Conservation (phyloP, 2,113 vertebrate species). For the Pleuronectes platessa region DNA sequence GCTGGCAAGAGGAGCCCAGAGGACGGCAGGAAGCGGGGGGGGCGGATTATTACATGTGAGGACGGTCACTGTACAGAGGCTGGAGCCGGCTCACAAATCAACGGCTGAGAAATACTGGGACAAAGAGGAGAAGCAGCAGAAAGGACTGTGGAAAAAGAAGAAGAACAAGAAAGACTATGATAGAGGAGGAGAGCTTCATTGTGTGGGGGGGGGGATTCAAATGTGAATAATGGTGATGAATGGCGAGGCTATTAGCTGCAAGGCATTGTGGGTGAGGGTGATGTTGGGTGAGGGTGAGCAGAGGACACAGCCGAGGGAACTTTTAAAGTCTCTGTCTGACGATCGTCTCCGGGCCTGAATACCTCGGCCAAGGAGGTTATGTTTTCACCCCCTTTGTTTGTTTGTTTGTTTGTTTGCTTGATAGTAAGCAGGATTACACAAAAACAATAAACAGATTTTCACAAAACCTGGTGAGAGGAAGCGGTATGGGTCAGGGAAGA, state of each 20-base stretch:
- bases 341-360: conserved; percentile 6
- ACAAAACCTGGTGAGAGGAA: no score
- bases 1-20: conserved; percentile 33
- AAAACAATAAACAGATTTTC: no score
- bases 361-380: no score
- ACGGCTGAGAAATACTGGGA: conserved; percentile 16
- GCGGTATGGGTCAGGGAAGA: no score
- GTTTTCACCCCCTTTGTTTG: no score
- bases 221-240: conserved; percentile 50
- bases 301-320: conserved; percentile 29
- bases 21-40: conserved; percentile 5
- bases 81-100: conserved; percentile 35
- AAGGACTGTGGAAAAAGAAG: conserved; percentile 18
- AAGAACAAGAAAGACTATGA: conserved; percentile 11
- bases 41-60: conserved; percentile 23
- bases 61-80: not conserved
- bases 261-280: conserved; percentile 14
- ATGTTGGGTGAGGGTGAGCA: conserved; percentile 25
- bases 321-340: conserved; percentile 3
- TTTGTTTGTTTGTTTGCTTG: no score
- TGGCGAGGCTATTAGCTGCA: conserved; percentile 25
- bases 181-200: conserved; percentile 12
- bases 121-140: conserved; percentile 16
- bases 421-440: no score
- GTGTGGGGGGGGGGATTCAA: conserved; percentile 18